Percentiles rank a stretch among this genome's conserved stretches.
Evolutionary conservation across 2,797 vertebrate species (phyloP).

Genomic region (Ambastaia sidthimunki): DNA sequence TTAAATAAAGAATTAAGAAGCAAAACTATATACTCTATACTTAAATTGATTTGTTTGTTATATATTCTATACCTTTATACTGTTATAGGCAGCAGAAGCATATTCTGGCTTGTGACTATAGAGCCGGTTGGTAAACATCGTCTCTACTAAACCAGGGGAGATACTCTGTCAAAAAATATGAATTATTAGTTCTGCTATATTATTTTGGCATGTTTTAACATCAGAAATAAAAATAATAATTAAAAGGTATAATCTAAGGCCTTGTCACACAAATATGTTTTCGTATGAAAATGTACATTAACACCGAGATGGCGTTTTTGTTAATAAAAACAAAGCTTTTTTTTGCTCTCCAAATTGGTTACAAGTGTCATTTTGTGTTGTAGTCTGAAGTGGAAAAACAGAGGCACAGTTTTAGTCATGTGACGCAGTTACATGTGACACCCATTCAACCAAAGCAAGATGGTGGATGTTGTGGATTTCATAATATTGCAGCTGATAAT

Average conservation of each 20-base stretch:
- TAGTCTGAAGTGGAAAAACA: too few relatives aligned
- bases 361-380: too few relatives aligned
- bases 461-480: too few relatives aligned
- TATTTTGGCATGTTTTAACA: not conserved
- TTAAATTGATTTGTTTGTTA: not conserved
- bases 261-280: too few relatives aligned
- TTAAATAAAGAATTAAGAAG: not conserved
- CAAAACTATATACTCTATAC: not conserved
- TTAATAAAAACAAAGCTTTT: too few relatives aligned
- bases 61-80: constrained; percentile 77
- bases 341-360: too few relatives aligned
- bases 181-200: not conserved
- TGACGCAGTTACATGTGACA: too few relatives aligned
- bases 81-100: constrained; percentile 76
- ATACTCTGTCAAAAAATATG: constrained; percentile 78
- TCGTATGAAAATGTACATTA: too few relatives aligned
- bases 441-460: too few relatives aligned
- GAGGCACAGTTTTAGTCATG: too few relatives aligned
- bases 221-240: not conserved
- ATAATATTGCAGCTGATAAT: not conserved
- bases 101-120: constrained; percentile 76
- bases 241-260: too few relatives aligned
- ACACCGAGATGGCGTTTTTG: too few relatives aligned
- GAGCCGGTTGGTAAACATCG: constrained; percentile 81
- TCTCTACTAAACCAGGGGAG: constrained; percentile 89